Percentiles rank a stretch among this genome's conserved stretches.
Conservation (phyloP, 2,113 vertebrate genomes). For the Ictidomys tridecemlineatus region DNA sequence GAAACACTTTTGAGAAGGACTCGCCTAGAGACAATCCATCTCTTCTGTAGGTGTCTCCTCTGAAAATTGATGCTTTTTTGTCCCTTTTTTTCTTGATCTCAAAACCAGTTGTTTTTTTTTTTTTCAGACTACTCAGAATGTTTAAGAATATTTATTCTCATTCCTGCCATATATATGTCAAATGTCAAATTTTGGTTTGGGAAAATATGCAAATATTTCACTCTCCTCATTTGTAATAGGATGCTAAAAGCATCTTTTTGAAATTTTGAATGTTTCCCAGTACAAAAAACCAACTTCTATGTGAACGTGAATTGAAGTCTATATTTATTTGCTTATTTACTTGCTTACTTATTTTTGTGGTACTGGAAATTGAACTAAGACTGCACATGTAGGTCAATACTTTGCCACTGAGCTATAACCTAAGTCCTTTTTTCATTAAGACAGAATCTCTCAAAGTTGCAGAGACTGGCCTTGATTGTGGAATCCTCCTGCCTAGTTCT, state of each 20-base stretch:
- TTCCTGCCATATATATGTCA: not conserved
- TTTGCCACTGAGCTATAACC: not conserved
- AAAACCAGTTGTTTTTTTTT: rapidly evolving
- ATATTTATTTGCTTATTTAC: not conserved
- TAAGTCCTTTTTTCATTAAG: not conserved
- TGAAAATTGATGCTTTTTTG: not conserved
- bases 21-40: not conserved
- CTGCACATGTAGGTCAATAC: not conserved
- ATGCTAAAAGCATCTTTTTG: rapidly evolving
- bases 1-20: not conserved
- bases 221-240: not conserved
- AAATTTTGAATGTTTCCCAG: not conserved
- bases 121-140: not conserved
- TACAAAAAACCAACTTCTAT: not conserved
- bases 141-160: not conserved
- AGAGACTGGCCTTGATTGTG: not conserved
- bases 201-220: not conserved
- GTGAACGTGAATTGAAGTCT: not conserved
- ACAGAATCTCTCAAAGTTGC: not conserved
- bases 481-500: not conserved
- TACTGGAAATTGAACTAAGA: not conserved
- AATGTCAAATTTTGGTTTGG: not conserved
- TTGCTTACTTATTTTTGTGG: not conserved
- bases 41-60: not conserved
- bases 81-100: not conserved